Evolutionary conservation across 1,140 invertebrate species (phyloP).

Genomic region (Lanistes nyassanus): DNA sequence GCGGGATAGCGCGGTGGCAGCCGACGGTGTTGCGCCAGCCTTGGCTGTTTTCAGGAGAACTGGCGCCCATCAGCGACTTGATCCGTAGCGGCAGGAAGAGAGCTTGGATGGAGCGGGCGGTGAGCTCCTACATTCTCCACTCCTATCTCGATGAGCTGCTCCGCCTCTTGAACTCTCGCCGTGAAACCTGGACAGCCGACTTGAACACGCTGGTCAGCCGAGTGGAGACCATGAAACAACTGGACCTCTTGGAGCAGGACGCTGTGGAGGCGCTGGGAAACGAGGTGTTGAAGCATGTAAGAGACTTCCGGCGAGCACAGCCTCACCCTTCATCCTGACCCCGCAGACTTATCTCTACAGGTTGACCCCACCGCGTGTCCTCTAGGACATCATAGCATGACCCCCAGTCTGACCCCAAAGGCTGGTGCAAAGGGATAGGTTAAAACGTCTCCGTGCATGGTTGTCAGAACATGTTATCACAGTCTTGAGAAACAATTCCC

Average conservation of each 20-base stretch:
- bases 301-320: no score
- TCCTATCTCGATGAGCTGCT: slow-evolving; percentile 11
- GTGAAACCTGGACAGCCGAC: not conserved
- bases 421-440: no score
- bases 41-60: slow-evolving; percentile 28
- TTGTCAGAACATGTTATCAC: no score
- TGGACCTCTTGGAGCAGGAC: not conserved
- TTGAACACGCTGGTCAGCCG: not conserved
- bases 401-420: no score
- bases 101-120: slow-evolving; percentile 20
- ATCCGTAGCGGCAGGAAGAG: slow-evolving; percentile 17
- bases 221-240: not conserved
- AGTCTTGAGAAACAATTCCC: no score
- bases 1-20: slow-evolving; percentile 16
- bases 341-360: no score
- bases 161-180: not conserved
- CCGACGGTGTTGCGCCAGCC: slow-evolving; percentile 22
- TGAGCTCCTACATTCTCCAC: slow-evolving; percentile 9
- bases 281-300: slow-evolving; percentile 11
- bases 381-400: no score
- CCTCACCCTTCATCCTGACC: no score
- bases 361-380: no score
- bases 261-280: slow-evolving; percentile 21
- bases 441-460: no score
- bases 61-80: slow-evolving; percentile 21